phyloP scores from a whole-genome alignment of 2,797 vertebrate species.

The Rhabdomys pumilio region DNA sequence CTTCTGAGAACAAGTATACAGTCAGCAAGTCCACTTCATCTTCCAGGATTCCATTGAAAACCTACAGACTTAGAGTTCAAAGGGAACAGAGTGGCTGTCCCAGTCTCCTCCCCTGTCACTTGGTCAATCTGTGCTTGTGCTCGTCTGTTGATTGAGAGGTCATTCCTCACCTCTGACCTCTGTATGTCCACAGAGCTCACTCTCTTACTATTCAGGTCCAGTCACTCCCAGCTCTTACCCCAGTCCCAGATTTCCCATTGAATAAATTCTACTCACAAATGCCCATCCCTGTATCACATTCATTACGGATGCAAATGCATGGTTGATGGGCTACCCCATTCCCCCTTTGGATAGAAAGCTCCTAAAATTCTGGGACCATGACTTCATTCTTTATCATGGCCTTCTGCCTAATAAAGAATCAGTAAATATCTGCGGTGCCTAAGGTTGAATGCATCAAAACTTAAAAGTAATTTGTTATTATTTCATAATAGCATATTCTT shows the following conservation, averaged over 20 bases:
- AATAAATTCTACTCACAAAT: not conserved
- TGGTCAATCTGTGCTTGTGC: constrained; percentile 22
- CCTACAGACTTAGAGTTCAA: not conserved
- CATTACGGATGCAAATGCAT: not conserved
- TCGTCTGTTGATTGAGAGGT: not conserved
- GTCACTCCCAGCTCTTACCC: not conserved
- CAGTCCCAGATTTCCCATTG: not conserved
- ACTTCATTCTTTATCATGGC: constrained; percentile 7
- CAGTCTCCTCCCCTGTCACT: not conserved
- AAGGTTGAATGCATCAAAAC: constrained; percentile 14
- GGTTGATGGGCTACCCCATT: not conserved
- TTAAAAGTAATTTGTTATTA: constrained; percentile 37
- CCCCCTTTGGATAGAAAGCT: not conserved
- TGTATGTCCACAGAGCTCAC: not conserved
- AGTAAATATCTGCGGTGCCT: constrained; percentile 44
- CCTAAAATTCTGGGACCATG: not conserved
- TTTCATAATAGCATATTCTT: constrained; percentile 18
- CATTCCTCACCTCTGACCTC: not conserved
- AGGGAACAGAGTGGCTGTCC: not conserved
- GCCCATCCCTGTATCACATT: not conserved
- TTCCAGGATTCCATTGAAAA: constrained; percentile 4
- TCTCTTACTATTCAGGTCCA: not conserved
- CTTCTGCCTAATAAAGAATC: not conserved
- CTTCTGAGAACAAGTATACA: not conserved
- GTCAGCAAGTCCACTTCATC: not conserved